A percentile compares a stretch with the other conserved stretches of the same genome.
These are phyloP conservation scores for Tragelaphus scriptus DNA, from an alignment of 2,113 vertebrate genomes.

Conservation along the genomic window DNA sequence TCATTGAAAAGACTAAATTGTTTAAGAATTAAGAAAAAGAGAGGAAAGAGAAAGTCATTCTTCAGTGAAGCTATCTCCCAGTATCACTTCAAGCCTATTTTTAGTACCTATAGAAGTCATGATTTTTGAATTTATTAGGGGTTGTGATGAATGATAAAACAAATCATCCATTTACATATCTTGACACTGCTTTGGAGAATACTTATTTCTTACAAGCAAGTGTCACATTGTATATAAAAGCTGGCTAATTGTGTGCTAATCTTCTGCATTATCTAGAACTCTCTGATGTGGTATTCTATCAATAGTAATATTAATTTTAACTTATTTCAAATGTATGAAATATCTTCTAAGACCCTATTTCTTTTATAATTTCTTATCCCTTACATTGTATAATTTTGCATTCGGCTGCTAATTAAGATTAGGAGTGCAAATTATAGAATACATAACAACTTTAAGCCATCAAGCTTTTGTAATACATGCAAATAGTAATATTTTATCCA, in stretches of 20 bases:
- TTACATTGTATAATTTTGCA: slow-evolving; percentile 76
- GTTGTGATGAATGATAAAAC: slow-evolving; percentile 87
- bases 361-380: slow-evolving; percentile 76
- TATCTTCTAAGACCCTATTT: slow-evolving; percentile 77
- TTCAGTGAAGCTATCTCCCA: slow-evolving; percentile 82
- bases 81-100: slow-evolving; percentile 84
- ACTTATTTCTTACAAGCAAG: slow-evolving; percentile 84
- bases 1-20: slow-evolving; percentile 84
- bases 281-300: slow-evolving; percentile 82
- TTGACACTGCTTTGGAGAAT: slow-evolving; percentile 86
- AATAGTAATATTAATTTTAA: slow-evolving; percentile 85
- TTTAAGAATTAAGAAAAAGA: slow-evolving; percentile 63
- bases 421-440: slow-evolving; percentile 73
- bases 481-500: slow-evolving; percentile 74
- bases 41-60: slow-evolving; percentile 79
- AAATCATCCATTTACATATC: slow-evolving; percentile 87
- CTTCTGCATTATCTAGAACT: slow-evolving; percentile 83
- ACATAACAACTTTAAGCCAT: slow-evolving; percentile 69
- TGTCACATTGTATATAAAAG: slow-evolving; percentile 86
- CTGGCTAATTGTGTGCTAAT: slow-evolving; percentile 87
- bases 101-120: slow-evolving; percentile 87
- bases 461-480: slow-evolving; percentile 73
- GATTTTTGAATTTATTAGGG: slow-evolving; percentile 86
- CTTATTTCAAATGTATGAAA: slow-evolving; percentile 81
- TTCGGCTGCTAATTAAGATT: slow-evolving; percentile 84